Percentiles rank a stretch among this genome's conserved stretches.
Evolutionary conservation across 2,113 vertebrate species (phyloP).

Genomic region (Syngnathus scovelli): DNA sequence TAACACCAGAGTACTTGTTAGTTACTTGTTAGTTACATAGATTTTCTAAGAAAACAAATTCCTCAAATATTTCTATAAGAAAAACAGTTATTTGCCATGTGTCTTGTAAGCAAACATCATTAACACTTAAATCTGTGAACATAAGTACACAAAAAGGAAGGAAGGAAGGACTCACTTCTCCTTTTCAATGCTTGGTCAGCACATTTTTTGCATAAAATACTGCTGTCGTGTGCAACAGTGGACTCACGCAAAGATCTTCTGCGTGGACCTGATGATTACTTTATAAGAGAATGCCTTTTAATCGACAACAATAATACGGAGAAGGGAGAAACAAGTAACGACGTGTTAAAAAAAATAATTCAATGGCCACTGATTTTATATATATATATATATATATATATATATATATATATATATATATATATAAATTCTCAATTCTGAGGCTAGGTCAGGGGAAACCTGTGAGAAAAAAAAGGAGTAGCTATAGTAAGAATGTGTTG

Average conservation of each 20-base stretch:
- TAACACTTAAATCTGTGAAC: not conserved
- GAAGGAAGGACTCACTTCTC: not conserved
- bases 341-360: not conserved
- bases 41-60: not conserved
- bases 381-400: no score
- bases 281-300: not conserved
- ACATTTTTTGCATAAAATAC: not conserved
- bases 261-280: not conserved
- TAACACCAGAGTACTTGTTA: not conserved
- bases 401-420: no score
- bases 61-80: no score
- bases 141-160: not conserved
- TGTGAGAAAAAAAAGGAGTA: constrained; percentile 16
- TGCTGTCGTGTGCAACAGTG: not conserved
- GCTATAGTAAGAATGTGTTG: constrained; percentile 16
- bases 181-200: not conserved
- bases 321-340: not conserved
- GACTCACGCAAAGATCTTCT: not conserved
- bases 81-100: not conserved
- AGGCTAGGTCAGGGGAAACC: constrained; percentile 21
- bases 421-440: constrained; percentile 2
- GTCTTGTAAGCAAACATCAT: not conserved
- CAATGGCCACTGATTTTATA: not conserved
- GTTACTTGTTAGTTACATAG: not conserved
- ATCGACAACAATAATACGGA: not conserved